phyloP scores from a whole-genome alignment of 2,113 vertebrate species.

The Dicrurus megarhynchus region DNA sequence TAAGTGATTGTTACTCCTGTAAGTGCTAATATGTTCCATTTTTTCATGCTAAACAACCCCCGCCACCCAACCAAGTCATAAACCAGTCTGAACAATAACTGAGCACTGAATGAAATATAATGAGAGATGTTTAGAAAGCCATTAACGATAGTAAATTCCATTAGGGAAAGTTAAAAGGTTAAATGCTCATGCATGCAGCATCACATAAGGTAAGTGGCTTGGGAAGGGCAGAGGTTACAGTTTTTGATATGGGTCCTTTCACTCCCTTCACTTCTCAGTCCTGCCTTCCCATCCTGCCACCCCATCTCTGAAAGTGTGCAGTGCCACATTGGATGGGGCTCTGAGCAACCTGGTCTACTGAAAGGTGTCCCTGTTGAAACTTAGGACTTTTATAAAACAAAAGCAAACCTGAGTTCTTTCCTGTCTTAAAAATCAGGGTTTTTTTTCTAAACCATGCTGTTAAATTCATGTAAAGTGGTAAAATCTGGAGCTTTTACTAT shows the following conservation, averaged over 20 bases:
- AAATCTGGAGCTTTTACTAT: not conserved
- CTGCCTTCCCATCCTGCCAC: not conserved
- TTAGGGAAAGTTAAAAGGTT: not conserved
- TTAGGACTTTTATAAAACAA: not conserved
- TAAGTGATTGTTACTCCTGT: not conserved
- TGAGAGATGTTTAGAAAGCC: not conserved
- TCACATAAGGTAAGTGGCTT: not conserved
- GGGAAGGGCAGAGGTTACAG: not conserved
- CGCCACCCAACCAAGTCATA: not conserved
- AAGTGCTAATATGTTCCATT: not conserved
- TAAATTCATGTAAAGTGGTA: not conserved
- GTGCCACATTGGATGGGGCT: not conserved
- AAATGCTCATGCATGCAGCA: fast-evolving
- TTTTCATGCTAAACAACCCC: not conserved
- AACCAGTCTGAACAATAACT: not conserved
- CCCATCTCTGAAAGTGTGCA: not conserved
- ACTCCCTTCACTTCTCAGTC: not conserved
- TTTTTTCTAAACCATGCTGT: not conserved
- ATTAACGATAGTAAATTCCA: not conserved
- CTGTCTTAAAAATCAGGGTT: not conserved
- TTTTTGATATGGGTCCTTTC: not conserved
- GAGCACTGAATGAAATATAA: not conserved
- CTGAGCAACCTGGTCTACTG: not conserved
- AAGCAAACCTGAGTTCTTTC: not conserved
- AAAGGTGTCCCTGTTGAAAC: not conserved